Evolutionary conservation across 2,113 vertebrate genomes (phyloP).

Genomic region (Peromyscus californicus): DNA sequence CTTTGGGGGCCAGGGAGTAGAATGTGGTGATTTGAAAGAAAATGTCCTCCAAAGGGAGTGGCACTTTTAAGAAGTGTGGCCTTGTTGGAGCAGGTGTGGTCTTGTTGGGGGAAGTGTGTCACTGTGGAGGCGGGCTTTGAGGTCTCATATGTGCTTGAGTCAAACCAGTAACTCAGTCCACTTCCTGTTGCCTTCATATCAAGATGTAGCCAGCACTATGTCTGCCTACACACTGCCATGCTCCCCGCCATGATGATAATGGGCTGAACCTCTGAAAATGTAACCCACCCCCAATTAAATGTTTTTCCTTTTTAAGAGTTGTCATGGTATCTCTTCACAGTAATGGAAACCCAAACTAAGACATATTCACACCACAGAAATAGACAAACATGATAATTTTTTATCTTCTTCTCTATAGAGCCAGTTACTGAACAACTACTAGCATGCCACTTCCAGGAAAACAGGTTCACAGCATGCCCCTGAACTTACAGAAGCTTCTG

Average conservation of each 20-base stretch:
- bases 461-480: not conserved
- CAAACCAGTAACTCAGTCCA: too few species aligned
- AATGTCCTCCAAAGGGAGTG: not conserved
- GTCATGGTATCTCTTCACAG: too few species aligned
- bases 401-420: not conserved
- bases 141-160: too few species aligned
- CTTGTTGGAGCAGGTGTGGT: not conserved
- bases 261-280: too few species aligned
- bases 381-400: not conserved
- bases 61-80: not conserved
- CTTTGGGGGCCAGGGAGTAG: too few species aligned
- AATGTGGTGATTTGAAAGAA: not conserved
- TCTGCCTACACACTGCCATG: too few species aligned
- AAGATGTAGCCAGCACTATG: too few species aligned
- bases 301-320: too few species aligned
- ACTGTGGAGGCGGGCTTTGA: not conserved
- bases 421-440: not conserved
- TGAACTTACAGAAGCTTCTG: not conserved
- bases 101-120: not conserved
- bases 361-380: not conserved
- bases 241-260: too few species aligned
- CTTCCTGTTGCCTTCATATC: too few species aligned
- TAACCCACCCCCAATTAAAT: too few species aligned
- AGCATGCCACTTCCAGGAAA: not conserved
- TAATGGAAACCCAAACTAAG: too few species aligned